These are phyloP conservation scores for Oryzias javanicus DNA, from an alignment of 2,113 vertebrate genomes.

Conservation along the genomic window DNA sequence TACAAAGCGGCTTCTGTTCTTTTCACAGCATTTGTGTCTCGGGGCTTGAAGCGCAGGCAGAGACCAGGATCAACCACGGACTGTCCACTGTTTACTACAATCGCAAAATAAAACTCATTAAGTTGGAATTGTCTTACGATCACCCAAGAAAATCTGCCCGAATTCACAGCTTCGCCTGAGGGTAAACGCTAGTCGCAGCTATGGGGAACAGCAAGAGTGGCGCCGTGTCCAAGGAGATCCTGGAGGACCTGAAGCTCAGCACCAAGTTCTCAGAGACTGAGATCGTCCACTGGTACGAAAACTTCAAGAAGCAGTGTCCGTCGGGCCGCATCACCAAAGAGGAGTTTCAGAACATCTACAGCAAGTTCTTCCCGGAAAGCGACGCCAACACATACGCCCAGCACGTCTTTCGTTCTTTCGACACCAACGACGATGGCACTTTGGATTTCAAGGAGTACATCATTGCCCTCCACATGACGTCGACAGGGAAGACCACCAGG, in stretches of 20 bases:
- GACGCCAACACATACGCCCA: conserved; percentile 70
- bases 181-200: conserved; percentile 5
- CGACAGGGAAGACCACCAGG: conserved; percentile 66
- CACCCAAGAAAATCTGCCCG: conserved; percentile 4
- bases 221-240: conserved; percentile 70
- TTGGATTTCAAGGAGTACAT: conserved; percentile 80
- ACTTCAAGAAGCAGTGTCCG: conserved; percentile 95
- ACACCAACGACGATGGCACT: conserved; percentile 73
- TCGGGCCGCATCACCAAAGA: conserved; percentile 85
- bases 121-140: background rate
- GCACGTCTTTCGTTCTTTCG: conserved; percentile 76
- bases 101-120: conserved; percentile 6
- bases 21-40: conserved; percentile 37
- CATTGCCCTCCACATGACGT: conserved; percentile 76
- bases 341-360: conserved; percentile 93
- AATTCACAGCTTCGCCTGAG: background rate
- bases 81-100: background rate
- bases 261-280: conserved; percentile 74
- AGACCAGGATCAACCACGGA: conserved; percentile 19
- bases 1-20: conserved; percentile 40
- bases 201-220: conserved; percentile 74
- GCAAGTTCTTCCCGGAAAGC: conserved; percentile 83
- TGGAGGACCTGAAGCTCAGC: conserved; percentile 73
- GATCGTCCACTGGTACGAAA: conserved; percentile 78
- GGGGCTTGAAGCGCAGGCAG: conserved; percentile 14